phyloP scores from a whole-genome alignment of 2,113 vertebrate genomes.

The Hemicordylus capensis region DNA sequence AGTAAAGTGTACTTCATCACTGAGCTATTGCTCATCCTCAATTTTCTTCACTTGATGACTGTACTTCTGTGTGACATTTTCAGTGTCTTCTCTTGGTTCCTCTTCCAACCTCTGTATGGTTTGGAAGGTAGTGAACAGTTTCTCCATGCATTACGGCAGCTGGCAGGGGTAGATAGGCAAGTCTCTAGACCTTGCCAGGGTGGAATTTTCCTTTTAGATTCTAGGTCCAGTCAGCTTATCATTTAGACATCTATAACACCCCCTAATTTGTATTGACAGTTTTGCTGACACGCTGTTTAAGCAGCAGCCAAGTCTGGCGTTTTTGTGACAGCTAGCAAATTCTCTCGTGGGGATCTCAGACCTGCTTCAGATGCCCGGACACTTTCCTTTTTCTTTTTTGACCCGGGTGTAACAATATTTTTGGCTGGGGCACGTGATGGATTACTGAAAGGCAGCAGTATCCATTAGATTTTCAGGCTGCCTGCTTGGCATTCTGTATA shows the following conservation, averaged over 20 bases:
- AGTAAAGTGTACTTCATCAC: too few relatives aligned
- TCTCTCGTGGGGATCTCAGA: background rate
- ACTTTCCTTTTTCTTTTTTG: background rate
- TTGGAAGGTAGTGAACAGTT: background rate
- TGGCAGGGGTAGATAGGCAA: slow-evolving; percentile 10
- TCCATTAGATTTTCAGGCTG: slow-evolving; percentile 7
- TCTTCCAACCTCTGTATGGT: background rate
- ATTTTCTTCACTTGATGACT: background rate
- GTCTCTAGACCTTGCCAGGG: background rate
- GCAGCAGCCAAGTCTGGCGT: background rate
- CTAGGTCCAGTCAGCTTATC: background rate
- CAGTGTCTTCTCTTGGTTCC: background rate
- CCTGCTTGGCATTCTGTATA: background rate
- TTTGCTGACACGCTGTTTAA: slow-evolving; percentile 21
- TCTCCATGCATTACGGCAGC: too few relatives aligned
- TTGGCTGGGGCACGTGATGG: background rate
- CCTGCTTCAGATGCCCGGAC: background rate
- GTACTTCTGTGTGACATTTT: background rate
- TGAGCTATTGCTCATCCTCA: too few relatives aligned
- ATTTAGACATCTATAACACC: background rate
- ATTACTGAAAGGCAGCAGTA: background rate
- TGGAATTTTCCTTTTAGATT: background rate
- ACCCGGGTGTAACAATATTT: background rate
- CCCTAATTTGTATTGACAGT: slow-evolving; percentile 16
- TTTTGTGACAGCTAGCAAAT: slow-evolving; percentile 4